Percentiles rank a stretch among this genome's conserved stretches.
Evolutionary conservation across 2,888 invertebrate genomes (phyloP).

Genomic region (Heliothis peltigera): DNA sequence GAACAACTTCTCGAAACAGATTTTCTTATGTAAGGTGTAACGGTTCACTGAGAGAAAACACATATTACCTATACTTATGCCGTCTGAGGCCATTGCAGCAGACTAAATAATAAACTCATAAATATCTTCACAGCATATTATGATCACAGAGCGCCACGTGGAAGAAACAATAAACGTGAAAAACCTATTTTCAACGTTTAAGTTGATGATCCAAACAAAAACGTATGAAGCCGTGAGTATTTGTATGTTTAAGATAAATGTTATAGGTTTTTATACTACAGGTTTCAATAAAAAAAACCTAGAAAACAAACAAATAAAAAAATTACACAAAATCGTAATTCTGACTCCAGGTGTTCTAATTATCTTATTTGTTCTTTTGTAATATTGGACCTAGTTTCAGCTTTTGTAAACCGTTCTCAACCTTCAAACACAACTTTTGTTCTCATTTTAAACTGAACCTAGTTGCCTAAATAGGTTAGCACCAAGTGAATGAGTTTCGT

Average conservation of each 20-base stretch:
- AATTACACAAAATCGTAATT: constrained; percentile 22
- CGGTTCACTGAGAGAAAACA: not conserved
- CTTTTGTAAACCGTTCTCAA: not conserved
- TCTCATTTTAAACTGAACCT: constrained; percentile 4
- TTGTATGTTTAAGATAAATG: constrained; percentile 35
- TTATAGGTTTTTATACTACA: constrained; percentile 33
- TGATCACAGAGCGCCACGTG: constrained; percentile 27
- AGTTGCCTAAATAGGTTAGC: constrained; percentile 33
- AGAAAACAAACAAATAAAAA: constrained; percentile 30
- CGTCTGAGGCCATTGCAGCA: constrained; percentile 21
- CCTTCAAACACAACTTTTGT: not conserved
- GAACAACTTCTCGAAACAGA: not conserved
- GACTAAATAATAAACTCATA: constrained; percentile 54
- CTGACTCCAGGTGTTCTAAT: constrained; percentile 34
- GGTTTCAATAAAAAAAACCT: constrained; percentile 23
- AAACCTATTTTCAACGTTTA: constrained; percentile 37
- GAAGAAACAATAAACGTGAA: constrained; percentile 46
- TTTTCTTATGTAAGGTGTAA: not conserved
- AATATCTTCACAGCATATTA: constrained; percentile 36
- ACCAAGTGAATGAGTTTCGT: constrained; percentile 48
- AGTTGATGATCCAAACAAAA: constrained; percentile 39
- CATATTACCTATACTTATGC: constrained; percentile 8
- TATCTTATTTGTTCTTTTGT: constrained; percentile 15
- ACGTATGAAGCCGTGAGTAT: constrained; percentile 32
- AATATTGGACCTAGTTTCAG: constrained; percentile 15